Evolutionary conservation across 2,113 vertebrate genomes (phyloP).

Genomic region (Pangasianodon gigas): DNA sequence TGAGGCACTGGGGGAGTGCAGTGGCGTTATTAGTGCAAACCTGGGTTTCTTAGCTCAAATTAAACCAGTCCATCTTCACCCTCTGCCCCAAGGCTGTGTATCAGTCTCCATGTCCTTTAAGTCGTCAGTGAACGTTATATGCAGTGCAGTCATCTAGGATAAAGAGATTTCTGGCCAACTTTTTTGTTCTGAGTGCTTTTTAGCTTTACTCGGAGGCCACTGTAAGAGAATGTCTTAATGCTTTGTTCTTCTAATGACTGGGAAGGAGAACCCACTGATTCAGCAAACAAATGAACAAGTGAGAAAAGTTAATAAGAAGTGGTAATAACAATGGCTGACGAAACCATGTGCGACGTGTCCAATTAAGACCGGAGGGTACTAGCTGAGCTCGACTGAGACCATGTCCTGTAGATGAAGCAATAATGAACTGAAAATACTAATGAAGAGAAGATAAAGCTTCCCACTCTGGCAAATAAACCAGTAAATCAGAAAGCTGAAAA

Average conservation of each 20-base stretch:
- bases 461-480: conserved; percentile 6
- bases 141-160: neutral
- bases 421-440: conserved; percentile 27
- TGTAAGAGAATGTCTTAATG: neutral
- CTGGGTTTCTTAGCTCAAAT: conserved; percentile 52
- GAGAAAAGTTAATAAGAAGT: conserved; percentile 24
- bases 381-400: neutral
- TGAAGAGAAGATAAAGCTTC: conserved; percentile 11
- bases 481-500: conserved; percentile 7
- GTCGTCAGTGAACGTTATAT: conserved; percentile 7
- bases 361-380: conserved; percentile 16
- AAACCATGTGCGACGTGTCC: conserved; percentile 23
- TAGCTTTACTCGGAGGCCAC: neutral
- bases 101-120: conserved; percentile 31
- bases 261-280: neutral
- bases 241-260: conserved; percentile 16
- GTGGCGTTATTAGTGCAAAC: conserved; percentile 42
- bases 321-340: conserved; percentile 18
- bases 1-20: conserved; percentile 2
- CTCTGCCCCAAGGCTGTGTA: conserved; percentile 13
- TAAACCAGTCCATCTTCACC: conserved; percentile 52
- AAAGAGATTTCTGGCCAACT: conserved; percentile 10
- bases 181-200: neutral
- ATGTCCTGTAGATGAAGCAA: neutral
- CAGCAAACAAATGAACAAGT: conserved; percentile 37